phyloP scores from a whole-genome alignment of 2,797 vertebrate species.

The Rhabdomys pumilio region DNA sequence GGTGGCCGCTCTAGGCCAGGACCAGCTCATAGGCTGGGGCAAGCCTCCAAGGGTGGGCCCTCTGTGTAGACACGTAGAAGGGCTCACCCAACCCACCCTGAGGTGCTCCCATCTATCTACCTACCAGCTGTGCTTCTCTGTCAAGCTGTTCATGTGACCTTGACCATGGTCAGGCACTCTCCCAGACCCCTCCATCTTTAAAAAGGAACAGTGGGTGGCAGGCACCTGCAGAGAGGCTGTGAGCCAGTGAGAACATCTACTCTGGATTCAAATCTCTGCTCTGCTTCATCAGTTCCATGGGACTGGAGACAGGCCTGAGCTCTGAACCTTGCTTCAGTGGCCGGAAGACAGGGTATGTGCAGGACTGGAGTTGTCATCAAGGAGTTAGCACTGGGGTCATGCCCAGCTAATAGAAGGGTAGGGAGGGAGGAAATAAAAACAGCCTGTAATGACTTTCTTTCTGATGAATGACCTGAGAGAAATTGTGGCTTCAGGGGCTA shows the following conservation, averaged over 20 bases:
- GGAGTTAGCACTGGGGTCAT: neutral
- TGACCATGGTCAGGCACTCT: neutral
- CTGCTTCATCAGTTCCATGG: too few relatives aligned
- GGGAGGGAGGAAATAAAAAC: too few relatives aligned
- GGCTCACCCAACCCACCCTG: neutral
- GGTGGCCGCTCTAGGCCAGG: neutral
- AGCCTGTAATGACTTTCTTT: neutral
- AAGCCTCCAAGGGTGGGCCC: neutral
- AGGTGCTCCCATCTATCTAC: neutral
- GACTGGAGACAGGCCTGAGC: accelerated
- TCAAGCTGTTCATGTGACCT: accelerated
- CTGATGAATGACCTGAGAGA: accelerated
- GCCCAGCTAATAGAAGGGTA: too few relatives aligned
- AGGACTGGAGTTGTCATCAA: neutral
- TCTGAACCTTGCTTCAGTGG: neutral
- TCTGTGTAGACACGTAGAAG: accelerated
- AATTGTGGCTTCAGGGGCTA: too few relatives aligned
- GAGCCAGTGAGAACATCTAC: neutral
- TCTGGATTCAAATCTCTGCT: neutral
- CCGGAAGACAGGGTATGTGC: too few relatives aligned
- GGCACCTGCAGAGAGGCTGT: accelerated
- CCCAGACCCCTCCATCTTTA: neutral
- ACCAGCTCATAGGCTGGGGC: neutral
- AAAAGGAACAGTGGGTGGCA: accelerated
- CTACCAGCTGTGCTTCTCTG: accelerated